A percentile compares a stretch with the other conserved stretches of the same genome.
phyloP scores from a whole-genome alignment of 2,797 vertebrate genomes.

The Tragopan temminckii region DNA sequence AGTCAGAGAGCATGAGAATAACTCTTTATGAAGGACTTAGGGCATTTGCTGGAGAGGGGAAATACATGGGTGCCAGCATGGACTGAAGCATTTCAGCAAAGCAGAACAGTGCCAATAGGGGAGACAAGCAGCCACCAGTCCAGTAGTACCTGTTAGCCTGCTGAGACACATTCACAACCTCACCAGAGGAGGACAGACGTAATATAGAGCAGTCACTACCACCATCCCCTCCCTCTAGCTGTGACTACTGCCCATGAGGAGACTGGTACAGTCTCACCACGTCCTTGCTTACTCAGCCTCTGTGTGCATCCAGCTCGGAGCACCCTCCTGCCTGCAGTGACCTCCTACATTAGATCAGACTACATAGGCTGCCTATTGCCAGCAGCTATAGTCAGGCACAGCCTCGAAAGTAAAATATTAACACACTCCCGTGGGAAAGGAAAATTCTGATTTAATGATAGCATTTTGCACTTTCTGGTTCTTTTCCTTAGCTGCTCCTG shows the following conservation, averaged over 20 bases:
- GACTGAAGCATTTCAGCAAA: neutral
- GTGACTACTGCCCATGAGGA: neutral
- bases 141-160: neutral
- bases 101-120: neutral
- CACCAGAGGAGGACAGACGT: neutral
- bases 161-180: neutral
- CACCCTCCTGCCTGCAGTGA: neutral
- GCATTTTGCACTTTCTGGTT: neutral
- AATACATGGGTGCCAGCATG: neutral
- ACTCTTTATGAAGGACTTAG: neutral
- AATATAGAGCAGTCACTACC: neutral
- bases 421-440: neutral
- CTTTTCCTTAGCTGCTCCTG: neutral
- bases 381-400: neutral
- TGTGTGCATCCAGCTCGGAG: neutral
- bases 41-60: neutral
- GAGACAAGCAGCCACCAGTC: fast-evolving
- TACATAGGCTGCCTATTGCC: neutral
- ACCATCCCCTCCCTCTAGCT: neutral
- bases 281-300: neutral
- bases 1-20: slow-evolving; percentile 7
- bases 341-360: neutral
- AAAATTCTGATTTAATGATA: neutral
- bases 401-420: slow-evolving; percentile 28
- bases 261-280: neutral